A percentile compares a stretch with the other conserved stretches of the same genome.
Evolutionary conservation across 2,113 vertebrate species (phyloP).

Genomic region (Dasyprocta punctata): DNA sequence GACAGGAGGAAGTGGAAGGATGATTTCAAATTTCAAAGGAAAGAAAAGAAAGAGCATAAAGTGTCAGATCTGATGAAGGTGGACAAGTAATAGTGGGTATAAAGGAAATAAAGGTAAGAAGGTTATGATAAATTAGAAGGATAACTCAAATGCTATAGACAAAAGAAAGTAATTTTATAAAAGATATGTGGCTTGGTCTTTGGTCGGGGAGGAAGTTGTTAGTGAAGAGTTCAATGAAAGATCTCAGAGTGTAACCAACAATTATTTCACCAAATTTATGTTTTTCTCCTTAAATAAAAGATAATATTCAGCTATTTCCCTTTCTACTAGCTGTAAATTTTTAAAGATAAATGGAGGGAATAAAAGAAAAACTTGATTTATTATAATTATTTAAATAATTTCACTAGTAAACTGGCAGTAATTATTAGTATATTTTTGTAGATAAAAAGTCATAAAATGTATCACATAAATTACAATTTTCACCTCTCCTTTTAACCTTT

Average conservation of each 20-base stretch:
- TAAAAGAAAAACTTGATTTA: not conserved
- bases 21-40: not conserved
- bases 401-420: not conserved
- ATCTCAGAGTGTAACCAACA: not conserved
- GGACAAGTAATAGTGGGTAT: not conserved
- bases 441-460: not conserved
- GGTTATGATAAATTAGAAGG: not conserved
- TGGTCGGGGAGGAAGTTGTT: not conserved
- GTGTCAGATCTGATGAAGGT: not conserved
- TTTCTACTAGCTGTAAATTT: not conserved
- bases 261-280: not conserved
- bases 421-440: conserved; percentile 10
- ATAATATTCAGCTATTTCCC: not conserved
- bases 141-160: not conserved
- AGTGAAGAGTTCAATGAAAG: not conserved
- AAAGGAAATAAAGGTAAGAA: not conserved
- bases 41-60: not conserved
- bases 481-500: not conserved
- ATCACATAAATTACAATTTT: not conserved
- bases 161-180: not conserved
- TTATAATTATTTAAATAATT: not conserved
- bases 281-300: not conserved
- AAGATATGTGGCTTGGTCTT: not conserved
- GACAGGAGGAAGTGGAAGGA: not conserved
- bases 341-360: not conserved